Evolutionary conservation across 1,140 invertebrate species (phyloP).

Genomic region (Neodiprion fabricii): DNA sequence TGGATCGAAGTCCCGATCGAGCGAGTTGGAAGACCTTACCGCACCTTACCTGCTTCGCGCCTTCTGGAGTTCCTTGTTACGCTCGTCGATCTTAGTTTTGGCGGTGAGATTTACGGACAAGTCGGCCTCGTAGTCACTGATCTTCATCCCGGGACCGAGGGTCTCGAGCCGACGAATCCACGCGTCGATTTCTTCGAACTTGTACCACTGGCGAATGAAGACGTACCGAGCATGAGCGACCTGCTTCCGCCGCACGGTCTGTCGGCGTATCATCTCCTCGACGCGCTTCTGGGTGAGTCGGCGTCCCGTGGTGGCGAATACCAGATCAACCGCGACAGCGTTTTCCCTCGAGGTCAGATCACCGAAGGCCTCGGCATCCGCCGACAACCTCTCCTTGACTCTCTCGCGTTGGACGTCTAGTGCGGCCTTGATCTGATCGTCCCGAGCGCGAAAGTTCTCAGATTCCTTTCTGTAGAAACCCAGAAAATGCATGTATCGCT

Average conservation of each 20-base stretch:
- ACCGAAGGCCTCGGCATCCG: constrained; percentile 26
- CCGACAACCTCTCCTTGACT: not conserved
- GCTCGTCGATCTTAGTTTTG: constrained; percentile 37
- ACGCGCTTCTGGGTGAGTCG: constrained; percentile 33
- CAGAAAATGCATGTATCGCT: constrained; percentile 34
- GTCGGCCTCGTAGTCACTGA: constrained; percentile 37
- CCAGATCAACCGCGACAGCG: constrained; percentile 28
- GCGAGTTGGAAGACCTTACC: constrained; percentile 24
- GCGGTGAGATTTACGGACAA: constrained; percentile 21
- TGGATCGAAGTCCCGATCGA: not conserved
- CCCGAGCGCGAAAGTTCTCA: constrained; percentile 25
- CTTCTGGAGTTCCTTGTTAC: constrained; percentile 38
- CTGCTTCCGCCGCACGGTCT: constrained; percentile 25
- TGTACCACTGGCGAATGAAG: constrained; percentile 27
- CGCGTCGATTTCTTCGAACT: constrained; percentile 25
- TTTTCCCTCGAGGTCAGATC: constrained; percentile 29
- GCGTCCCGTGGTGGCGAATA: constrained; percentile 34
- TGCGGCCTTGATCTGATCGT: constrained; percentile 24
- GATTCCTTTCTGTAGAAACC: constrained; percentile 31
- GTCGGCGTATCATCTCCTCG: constrained; percentile 31
- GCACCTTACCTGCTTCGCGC: constrained; percentile 31
- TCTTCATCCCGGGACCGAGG: constrained; percentile 38
- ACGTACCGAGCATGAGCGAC: constrained; percentile 22
- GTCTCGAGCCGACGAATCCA: constrained; percentile 28
- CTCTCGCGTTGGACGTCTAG: constrained; percentile 24